Evolutionary conservation across 2,797 vertebrate species (phyloP).

Genomic region (Anguilla obscura): DNA sequence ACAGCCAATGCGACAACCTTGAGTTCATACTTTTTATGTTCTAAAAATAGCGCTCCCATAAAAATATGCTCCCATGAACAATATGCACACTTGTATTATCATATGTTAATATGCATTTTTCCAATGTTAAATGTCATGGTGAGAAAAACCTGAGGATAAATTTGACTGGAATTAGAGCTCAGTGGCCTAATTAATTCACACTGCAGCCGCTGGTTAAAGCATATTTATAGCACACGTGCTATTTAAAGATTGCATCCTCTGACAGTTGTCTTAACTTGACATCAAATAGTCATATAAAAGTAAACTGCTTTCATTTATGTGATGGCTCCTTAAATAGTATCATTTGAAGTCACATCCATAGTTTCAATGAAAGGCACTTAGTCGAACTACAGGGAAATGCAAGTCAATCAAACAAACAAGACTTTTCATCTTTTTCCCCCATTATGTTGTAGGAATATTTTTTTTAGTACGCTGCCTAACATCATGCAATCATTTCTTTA

Average conservation of each 20-base stretch:
- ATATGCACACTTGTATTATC: neutral
- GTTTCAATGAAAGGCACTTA: neutral
- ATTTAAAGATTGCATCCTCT: conserved; percentile 42
- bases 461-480: too few relatives aligned
- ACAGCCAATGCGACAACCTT: neutral
- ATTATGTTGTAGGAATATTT: too few relatives aligned
- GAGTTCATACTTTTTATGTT: neutral
- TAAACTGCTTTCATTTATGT: neutral
- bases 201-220: conserved; percentile 41
- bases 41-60: neutral
- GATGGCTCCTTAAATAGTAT: neutral
- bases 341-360: neutral
- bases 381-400: neutral
- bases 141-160: conserved; percentile 13
- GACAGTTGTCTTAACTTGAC: neutral
- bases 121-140: neutral
- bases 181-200: conserved; percentile 54
- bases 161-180: conserved; percentile 37
- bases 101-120: neutral
- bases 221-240: conserved; percentile 56
- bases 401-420: neutral
- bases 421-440: too few relatives aligned
- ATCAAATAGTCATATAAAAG: neutral
- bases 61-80: neutral
- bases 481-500: neutral